Conservation (phyloP, 1,140 invertebrate genomes). For the Cryptotermes secundus region DNA sequence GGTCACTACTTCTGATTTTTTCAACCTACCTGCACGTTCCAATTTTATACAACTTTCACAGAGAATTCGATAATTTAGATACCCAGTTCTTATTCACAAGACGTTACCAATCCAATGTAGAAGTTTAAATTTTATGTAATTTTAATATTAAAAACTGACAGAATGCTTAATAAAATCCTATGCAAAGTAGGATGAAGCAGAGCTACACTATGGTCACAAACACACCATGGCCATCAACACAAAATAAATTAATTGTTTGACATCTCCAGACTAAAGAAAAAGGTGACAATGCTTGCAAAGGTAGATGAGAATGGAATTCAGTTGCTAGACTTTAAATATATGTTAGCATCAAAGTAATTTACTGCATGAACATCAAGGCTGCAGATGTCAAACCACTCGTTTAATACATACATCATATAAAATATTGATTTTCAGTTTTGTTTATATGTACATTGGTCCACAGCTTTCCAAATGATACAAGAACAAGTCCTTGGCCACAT, state of each 20-base stretch:
- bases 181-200: neutral
- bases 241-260: neutral
- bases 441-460: neutral
- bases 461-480: neutral
- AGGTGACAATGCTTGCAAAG: neutral
- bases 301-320: neutral
- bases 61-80: neutral
- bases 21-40: neutral
- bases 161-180: neutral
- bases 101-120: neutral
- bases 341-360: neutral
- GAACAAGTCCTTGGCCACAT: neutral
- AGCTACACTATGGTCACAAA: neutral
- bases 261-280: neutral
- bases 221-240: neutral
- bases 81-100: neutral
- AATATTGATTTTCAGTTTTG: neutral
- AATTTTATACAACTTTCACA: neutral
- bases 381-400: neutral
- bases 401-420: neutral
- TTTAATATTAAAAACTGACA: neutral
- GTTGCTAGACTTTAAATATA: neutral
- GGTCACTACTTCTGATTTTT: no score
- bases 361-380: neutral
- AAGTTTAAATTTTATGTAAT: neutral